Evolutionary conservation across 2,113 vertebrate genomes (phyloP).

Genomic region (Cygnus atratus): DNA sequence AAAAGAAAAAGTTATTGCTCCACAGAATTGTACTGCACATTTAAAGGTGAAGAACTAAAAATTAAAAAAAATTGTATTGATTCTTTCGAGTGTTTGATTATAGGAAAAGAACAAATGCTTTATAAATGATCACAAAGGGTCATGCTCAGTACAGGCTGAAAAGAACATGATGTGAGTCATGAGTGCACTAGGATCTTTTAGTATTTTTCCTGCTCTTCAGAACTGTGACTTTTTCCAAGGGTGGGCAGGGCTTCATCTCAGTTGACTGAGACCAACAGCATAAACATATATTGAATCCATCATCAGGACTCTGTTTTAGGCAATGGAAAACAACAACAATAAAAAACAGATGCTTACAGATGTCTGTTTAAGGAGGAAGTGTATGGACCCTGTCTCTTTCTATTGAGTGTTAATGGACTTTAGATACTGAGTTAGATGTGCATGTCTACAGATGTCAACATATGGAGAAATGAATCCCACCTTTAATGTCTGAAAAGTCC

Average conservation of each 20-base stretch:
- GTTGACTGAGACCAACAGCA: not conserved
- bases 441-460: not conserved
- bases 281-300: not conserved
- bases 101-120: not conserved
- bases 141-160: not conserved
- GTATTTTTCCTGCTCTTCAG: not conserved
- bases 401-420: not conserved
- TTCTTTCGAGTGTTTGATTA: not conserved
- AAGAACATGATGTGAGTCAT: not conserved
- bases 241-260: not conserved
- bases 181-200: not conserved
- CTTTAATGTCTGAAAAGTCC: not conserved
- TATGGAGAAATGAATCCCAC: not conserved
- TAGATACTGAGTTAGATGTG: not conserved
- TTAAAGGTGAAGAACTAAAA: not conserved
- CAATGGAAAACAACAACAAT: not conserved
- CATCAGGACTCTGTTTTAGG: not conserved
- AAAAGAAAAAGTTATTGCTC: not conserved
- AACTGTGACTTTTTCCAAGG: not conserved
- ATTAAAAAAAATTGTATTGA: not conserved
- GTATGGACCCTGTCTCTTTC: not conserved
- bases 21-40: not conserved
- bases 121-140: not conserved
- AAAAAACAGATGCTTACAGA: not conserved
- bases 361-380: not conserved